Evolutionary conservation across 2,797 vertebrate genomes (phyloP).

Genomic region (Sebastes jordani): DNA sequence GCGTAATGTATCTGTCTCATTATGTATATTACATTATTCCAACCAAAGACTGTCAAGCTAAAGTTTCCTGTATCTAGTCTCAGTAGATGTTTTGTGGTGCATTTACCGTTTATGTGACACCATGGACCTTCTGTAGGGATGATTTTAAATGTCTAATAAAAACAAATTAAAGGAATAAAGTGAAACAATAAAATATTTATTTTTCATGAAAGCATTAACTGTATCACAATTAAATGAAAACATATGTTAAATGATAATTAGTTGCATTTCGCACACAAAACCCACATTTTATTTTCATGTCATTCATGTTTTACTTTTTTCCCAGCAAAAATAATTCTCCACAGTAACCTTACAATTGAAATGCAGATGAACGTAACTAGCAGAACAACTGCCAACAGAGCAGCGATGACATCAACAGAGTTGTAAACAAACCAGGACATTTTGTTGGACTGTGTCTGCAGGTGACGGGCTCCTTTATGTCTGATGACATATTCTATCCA

Average conservation of each 20-base stretch:
- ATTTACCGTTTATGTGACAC: too few relatives aligned
- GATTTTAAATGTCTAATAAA: not conserved
- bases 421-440: constrained; percentile 79
- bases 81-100: too few relatives aligned
- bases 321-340: constrained; percentile 28
- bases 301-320: constrained; percentile 59
- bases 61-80: too few relatives aligned
- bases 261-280: not conserved
- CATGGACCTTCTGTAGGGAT: too few relatives aligned
- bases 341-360: constrained; percentile 36
- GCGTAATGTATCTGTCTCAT: too few relatives aligned
- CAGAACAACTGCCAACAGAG: constrained; percentile 40
- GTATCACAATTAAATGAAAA: not conserved
- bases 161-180: not conserved
- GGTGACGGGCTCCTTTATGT: constrained; percentile 77
- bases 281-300: constrained; percentile 1
- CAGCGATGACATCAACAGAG: constrained; percentile 68
- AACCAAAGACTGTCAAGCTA: too few relatives aligned
- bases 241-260: not conserved
- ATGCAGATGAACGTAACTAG: constrained; percentile 33
- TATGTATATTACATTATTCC: too few relatives aligned
- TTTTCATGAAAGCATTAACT: not conserved
- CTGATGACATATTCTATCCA: constrained; percentile 83
- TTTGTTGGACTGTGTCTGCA: constrained; percentile 68
- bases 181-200: not conserved